Percentiles rank a stretch among this genome's conserved stretches.
These are phyloP conservation scores for Ophthalmolycus amberensis DNA, from an alignment of 2,113 vertebrate species.

Conservation along the genomic window DNA sequence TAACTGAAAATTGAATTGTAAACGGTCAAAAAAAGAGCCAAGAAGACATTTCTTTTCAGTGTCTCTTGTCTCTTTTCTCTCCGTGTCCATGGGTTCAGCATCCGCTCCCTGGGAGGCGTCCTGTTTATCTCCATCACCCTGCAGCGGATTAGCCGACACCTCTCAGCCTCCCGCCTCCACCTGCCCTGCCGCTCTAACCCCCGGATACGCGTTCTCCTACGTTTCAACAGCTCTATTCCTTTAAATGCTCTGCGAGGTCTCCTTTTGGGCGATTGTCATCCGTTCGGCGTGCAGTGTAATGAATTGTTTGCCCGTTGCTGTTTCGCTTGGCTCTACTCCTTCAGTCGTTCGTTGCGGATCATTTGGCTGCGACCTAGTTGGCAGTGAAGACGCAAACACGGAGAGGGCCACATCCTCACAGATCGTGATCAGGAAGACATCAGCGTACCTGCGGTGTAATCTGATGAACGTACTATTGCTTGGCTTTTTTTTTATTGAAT, in stretches of 20 bases:
- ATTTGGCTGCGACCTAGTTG: slow-evolving; percentile 47
- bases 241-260: not conserved
- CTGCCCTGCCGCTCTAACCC: slow-evolving; percentile 40
- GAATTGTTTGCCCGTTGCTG: slow-evolving; percentile 13
- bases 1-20: not conserved
- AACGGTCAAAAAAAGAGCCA: not conserved
- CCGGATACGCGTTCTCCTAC: slow-evolving; percentile 30
- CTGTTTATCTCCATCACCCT: slow-evolving; percentile 75
- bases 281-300: not conserved
- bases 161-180: slow-evolving; percentile 57
- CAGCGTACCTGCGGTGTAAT: slow-evolving; percentile 20
- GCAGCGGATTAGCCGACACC: slow-evolving; percentile 60
- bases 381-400: slow-evolving; percentile 31
- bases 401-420: slow-evolving; percentile 16
- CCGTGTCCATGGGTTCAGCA: slow-evolving; percentile 66
- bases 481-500: slow-evolving; percentile 12
- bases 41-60: slow-evolving; percentile 19
- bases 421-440: slow-evolving; percentile 8
- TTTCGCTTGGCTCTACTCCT: slow-evolving; percentile 3
- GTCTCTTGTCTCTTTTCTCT: slow-evolving; percentile 10
- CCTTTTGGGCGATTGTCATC: not conserved
- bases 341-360: slow-evolving; percentile 23
- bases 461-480: slow-evolving; percentile 7
- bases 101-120: slow-evolving; percentile 67
- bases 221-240: slow-evolving; percentile 37